A percentile compares a stretch with the other conserved stretches of the same genome.
These are phyloP conservation scores for Stomorhina lunata DNA, from an alignment of 2,888 invertebrate genomes.

Conservation along the genomic window DNA sequence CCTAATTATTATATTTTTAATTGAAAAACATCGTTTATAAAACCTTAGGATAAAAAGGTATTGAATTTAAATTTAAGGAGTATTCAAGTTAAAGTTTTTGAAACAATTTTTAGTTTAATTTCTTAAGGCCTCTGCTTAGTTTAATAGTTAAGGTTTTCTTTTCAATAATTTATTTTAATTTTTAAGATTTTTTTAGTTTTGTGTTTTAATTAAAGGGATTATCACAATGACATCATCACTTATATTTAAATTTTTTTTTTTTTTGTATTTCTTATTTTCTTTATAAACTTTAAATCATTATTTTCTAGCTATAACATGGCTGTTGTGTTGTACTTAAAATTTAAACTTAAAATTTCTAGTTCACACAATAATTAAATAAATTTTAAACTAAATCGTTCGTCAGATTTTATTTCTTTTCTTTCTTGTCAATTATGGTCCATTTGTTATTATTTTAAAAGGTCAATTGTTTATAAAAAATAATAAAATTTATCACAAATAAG, in stretches of 20 bases:
- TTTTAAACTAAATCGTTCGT: slow-evolving; percentile 60
- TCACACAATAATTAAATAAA: slow-evolving; percentile 7
- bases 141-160: not conserved
- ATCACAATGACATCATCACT: slow-evolving; percentile 68
- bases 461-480: slow-evolving; percentile 46
- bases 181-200: slow-evolving; percentile 9
- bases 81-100: too few relatives aligned
- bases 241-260: slow-evolving; percentile 18
- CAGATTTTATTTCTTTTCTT: slow-evolving; percentile 18
- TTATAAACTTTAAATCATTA: slow-evolving; percentile 4
- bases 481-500: slow-evolving; percentile 63
- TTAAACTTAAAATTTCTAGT: slow-evolving; percentile 39
- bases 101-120: not conserved
- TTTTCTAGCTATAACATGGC: slow-evolving; percentile 60
- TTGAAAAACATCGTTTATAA: slow-evolving; percentile 38
- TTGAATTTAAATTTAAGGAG: not conserved
- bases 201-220: slow-evolving; percentile 50
- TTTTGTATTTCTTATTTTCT: slow-evolving; percentile 12
- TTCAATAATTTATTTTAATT: slow-evolving; percentile 8
- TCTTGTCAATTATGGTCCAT: slow-evolving; percentile 12
- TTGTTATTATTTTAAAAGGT: slow-evolving; percentile 29
- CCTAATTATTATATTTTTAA: not conserved
- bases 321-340: slow-evolving; percentile 61
- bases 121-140: slow-evolving; percentile 23
- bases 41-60: not conserved